These are phyloP conservation scores for Cochlearius cochlearius DNA, from an alignment of 2,113 vertebrate species.

Conservation along the genomic window DNA sequence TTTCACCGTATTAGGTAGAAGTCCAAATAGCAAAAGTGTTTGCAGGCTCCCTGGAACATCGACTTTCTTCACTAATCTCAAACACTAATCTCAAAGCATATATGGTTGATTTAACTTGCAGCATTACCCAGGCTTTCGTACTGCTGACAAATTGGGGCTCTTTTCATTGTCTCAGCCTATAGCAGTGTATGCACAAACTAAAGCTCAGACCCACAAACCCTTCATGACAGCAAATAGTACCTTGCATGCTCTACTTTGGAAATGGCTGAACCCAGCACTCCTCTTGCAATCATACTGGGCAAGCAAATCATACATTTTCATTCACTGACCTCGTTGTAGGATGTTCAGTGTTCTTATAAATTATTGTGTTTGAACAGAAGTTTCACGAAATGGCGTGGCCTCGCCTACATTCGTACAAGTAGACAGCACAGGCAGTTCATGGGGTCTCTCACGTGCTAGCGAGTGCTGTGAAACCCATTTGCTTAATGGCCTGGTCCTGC, in stretches of 20 bases:
- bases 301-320: background rate
- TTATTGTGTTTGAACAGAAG: background rate
- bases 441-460: background rate
- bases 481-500: background rate
- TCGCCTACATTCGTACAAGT: background rate
- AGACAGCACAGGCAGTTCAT: background rate
- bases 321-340: background rate
- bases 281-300: background rate
- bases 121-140: background rate
- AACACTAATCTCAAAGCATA: background rate
- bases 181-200: background rate
- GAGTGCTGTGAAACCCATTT: background rate
- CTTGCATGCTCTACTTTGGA: background rate
- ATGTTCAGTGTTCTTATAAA: background rate
- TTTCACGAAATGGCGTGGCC: background rate
- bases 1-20: conserved; percentile 30
- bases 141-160: background rate
- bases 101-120: background rate
- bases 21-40: background rate
- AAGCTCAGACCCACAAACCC: background rate
- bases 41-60: background rate
- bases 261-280: background rate
- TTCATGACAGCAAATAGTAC: background rate
- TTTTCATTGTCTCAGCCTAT: background rate
- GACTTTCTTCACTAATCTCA: background rate